Base-by-base conservation (phyloP, 2,888 invertebrate species). In the Oegoconia quadripuncta region DNA sequence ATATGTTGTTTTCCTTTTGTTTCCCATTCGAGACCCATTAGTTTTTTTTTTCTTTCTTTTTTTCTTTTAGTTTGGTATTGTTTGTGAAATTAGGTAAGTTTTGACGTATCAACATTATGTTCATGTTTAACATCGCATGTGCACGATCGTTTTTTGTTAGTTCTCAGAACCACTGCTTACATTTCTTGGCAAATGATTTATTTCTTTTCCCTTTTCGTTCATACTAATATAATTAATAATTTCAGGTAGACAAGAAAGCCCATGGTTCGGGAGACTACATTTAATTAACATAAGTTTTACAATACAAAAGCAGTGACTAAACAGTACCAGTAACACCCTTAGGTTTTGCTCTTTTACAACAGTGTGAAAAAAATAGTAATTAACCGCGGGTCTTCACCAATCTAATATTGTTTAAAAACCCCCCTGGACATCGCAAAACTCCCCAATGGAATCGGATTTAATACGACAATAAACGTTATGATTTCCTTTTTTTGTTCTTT, bases 181-280 rank as follows among this genome's bases (percentile, higher is more conserved):
- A 60, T 59, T 66, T 70, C 74, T 38, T 49, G 63, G 66, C 57
- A 47, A 42, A 47, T 46, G 50, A 50, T 59, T 64, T 59, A 61
- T 67, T 68, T 68, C 63, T 66, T 72, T 74, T 64, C 54, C 62
- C 57, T 61, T 75, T 82, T 77, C 74, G 83, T 83, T 84, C 80
- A 74, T 83, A 87, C 87, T 87, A 88, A 88, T 87, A 71, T 77
- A 82, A 81, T 86, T 82, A 82, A 82, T 80, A 80, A 80, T 86
- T 86, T 87, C 87, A 86, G 87, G 86, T 84, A 78, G 76, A 76
- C 81, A 59, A 80, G 83, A 81, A 82, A 81, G 46, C 84, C 86
- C 86, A 69, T 72, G 86, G 82, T 76, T 83, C 84, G 84, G 86
- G 83, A 78, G 83, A 74, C 77, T 78, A 71, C 82, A 78, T 79